phyloP scores from a whole-genome alignment of 1,140 invertebrate genomes.

The Harlomillsia oculata region DNA sequence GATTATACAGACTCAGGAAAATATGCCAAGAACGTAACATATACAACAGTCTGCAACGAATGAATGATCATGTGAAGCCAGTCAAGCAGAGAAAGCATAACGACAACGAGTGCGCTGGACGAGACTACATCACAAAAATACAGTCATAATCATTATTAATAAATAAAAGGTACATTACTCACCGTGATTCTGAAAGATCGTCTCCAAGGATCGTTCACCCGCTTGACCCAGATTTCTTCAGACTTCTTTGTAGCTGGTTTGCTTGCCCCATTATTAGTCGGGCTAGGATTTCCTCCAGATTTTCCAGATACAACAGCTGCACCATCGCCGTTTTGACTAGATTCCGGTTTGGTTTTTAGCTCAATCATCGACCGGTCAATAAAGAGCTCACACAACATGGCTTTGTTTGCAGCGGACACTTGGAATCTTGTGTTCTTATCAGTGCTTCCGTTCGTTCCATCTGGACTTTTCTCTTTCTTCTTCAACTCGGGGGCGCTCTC shows the following conservation, averaged over 20 bases:
- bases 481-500: not conserved
- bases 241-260: conserved; percentile 20
- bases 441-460: conserved; percentile 1
- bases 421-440: not conserved
- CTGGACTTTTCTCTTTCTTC: conserved; percentile 2
- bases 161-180: conserved; percentile 1
- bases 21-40: no score
- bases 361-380: conserved; percentile 24
- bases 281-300: not conserved
- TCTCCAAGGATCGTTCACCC: conserved; percentile 22
- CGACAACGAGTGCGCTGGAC: no score
- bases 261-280: not conserved
- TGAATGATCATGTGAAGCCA: no score
- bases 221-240: conserved; percentile 33
- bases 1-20: no score
- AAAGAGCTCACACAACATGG: conserved; percentile 32
- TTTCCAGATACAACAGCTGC: not conserved
- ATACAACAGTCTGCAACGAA: no score
- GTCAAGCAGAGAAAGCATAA: no score
- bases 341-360: conserved; percentile 20
- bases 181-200: conserved; percentile 33
- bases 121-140: no score
- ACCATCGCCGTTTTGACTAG: not conserved
- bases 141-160: not conserved
- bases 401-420: conserved; percentile 17